These are phyloP conservation scores for Coracias cyanogaster DNA, from an alignment of 2,797 vertebrate species.

Conservation along the genomic window DNA sequence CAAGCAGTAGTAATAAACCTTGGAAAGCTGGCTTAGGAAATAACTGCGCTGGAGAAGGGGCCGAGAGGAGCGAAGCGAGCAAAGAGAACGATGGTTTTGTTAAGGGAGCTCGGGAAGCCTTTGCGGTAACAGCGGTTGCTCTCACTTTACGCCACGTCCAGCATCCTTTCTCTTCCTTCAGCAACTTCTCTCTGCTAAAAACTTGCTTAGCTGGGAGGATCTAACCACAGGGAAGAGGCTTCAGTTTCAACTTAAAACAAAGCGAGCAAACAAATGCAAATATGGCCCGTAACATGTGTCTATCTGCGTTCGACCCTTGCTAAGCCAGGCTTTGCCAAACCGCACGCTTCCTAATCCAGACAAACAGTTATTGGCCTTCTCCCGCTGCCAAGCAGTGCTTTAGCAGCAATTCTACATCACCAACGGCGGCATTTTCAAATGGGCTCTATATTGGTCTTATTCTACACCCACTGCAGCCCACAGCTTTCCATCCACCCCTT, in stretches of 20 bases:
- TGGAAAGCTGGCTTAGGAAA: background rate
- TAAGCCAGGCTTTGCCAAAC: constrained; percentile 43
- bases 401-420: background rate
- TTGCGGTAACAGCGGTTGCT: background rate
- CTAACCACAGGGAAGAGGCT: constrained; percentile 33
- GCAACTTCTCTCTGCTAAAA: constrained; percentile 9
- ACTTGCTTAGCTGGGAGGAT: background rate
- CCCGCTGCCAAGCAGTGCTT: background rate
- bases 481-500: background rate
- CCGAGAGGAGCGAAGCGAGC: background rate
- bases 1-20: background rate
- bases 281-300: background rate
- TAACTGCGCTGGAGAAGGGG: background rate
- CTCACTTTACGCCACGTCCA: constrained; percentile 4
- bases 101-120: background rate
- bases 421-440: background rate
- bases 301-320: background rate
- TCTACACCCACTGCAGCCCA: background rate
- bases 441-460: background rate
- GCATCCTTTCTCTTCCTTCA: constrained; percentile 27
- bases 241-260: constrained; percentile 15
- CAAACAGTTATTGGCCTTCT: background rate
- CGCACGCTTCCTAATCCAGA: background rate
- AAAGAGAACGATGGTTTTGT: background rate
- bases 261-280: background rate